phyloP scores from a whole-genome alignment of 1,140 invertebrate species.

The Achroia grisella region DNA sequence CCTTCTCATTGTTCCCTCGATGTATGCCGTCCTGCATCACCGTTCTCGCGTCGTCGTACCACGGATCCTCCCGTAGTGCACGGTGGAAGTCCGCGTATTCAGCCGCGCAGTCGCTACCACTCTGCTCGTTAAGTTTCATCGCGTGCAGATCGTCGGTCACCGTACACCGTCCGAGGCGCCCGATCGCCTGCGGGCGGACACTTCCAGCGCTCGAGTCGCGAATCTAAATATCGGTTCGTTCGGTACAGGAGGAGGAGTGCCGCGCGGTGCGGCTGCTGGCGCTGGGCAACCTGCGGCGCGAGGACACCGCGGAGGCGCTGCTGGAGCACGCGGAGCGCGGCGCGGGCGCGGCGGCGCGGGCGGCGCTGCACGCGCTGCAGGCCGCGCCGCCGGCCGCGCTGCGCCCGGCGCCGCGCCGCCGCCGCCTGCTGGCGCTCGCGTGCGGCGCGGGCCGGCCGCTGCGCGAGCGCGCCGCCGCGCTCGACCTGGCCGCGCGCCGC shows the following conservation, averaged over 20 bases:
- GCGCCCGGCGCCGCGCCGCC: conserved; percentile 15
- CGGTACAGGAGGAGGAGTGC: conserved; percentile 26
- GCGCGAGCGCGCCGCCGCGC: conserved; percentile 35
- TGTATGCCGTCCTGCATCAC: too few relatives aligned
- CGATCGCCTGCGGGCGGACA: too few relatives aligned
- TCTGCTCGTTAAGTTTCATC: too few relatives aligned
- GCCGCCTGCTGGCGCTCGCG: conserved; percentile 5
- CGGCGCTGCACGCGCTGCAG: conserved; percentile 4
- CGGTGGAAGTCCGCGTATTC: too few relatives aligned
- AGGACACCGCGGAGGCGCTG: conserved; percentile 24
- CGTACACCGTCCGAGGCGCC: too few relatives aligned
- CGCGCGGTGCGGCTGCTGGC: conserved; percentile 19
- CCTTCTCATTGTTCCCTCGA: too few relatives aligned
- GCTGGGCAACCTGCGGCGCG: conserved; percentile 34
- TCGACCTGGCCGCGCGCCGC: conserved; percentile 24
- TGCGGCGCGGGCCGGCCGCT: conserved; percentile 7
- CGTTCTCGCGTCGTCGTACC: too few relatives aligned
- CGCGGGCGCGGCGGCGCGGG: background rate
- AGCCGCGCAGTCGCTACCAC: too few relatives aligned
- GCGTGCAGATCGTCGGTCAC: too few relatives aligned
- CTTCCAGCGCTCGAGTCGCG: too few relatives aligned
- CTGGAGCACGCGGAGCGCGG: conserved; percentile 22
- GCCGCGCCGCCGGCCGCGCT: conserved; percentile 5
- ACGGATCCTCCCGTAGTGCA: too few relatives aligned
- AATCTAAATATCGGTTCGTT: background rate